Conservation (phyloP, 1,140 invertebrate species). For the Eciton burchellii region DNA sequence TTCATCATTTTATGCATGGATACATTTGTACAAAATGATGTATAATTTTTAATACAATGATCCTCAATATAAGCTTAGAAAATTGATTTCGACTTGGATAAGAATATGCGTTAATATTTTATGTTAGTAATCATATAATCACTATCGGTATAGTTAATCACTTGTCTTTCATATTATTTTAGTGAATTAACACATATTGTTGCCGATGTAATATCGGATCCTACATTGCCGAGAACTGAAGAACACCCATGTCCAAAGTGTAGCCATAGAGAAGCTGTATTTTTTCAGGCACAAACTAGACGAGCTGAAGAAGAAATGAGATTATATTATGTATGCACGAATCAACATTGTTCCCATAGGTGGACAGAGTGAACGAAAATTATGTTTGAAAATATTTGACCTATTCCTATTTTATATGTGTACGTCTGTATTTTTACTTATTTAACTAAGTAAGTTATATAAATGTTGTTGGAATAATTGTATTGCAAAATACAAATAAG, state of each 20-base stretch:
- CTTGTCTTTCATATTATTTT: conserved; percentile 62
- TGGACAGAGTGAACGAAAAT: conserved; percentile 95
- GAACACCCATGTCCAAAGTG: conserved; percentile 99
- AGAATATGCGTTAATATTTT: not conserved
- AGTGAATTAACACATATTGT: conserved; percentile 99
- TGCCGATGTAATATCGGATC: conserved; percentile 98
- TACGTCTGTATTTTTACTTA: no score
- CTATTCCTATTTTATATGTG: not conserved
- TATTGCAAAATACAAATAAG: not conserved
- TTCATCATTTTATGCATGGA: conserved; percentile 43
- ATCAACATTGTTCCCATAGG: conserved; percentile 95
- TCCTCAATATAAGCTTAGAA: no score
- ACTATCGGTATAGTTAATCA: conserved; percentile 5
- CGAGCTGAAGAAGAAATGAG: conserved; percentile 99
- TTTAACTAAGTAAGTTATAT: not conserved
- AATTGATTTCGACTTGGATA: no score
- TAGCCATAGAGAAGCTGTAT: conserved; percentile 95
- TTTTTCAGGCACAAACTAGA: conserved; percentile 97
- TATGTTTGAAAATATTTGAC: not conserved
- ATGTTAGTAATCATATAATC: no score
- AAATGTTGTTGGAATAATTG: not conserved
- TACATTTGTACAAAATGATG: conserved; percentile 41
- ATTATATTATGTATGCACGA: conserved; percentile 99
- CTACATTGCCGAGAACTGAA: conserved; percentile 98
- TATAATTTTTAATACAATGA: not conserved